These are phyloP conservation scores for Gephyroberyx darwinii DNA, from an alignment of 2,797 vertebrate genomes.

Conservation along the genomic window DNA sequence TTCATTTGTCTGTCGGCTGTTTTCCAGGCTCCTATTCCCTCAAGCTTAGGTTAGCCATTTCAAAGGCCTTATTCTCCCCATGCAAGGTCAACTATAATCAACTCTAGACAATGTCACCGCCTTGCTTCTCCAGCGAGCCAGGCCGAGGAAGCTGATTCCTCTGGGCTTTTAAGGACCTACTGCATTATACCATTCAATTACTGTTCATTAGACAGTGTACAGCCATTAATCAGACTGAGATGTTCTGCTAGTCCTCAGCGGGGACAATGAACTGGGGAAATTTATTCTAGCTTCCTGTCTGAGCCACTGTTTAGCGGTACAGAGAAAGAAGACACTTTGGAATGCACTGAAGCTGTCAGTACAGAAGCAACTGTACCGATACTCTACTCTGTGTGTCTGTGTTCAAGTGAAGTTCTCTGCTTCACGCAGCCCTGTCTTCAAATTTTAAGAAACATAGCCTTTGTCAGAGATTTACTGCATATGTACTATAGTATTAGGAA, in stretches of 20 bases:
- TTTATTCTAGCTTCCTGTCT: constrained; percentile 71
- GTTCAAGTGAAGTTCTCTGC: constrained; percentile 61
- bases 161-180: constrained; percentile 78
- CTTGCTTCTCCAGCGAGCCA: constrained; percentile 63
- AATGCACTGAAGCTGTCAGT: constrained; percentile 52
- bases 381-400: constrained; percentile 38
- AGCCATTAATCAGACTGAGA: constrained; percentile 82
- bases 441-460: constrained; percentile 68
- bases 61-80: constrained; percentile 72
- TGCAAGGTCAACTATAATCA: constrained; percentile 84
- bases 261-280: constrained; percentile 74
- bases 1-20: constrained; percentile 78
- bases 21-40: constrained; percentile 75
- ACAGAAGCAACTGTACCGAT: constrained; percentile 40
- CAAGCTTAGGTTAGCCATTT: constrained; percentile 76
- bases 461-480: constrained; percentile 75
- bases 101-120: constrained; percentile 77
- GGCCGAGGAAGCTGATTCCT: constrained; percentile 67
- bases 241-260: constrained; percentile 76
- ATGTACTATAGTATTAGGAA: constrained; percentile 74
- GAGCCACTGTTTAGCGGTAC: constrained; percentile 55
- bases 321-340: constrained; percentile 57
- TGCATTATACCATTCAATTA: constrained; percentile 84
- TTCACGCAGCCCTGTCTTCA: constrained; percentile 43
- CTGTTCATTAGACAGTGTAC: constrained; percentile 83